Conservation (phyloP, 2,113 vertebrate species). For the Chiloscyllium plagiosum region DNA sequence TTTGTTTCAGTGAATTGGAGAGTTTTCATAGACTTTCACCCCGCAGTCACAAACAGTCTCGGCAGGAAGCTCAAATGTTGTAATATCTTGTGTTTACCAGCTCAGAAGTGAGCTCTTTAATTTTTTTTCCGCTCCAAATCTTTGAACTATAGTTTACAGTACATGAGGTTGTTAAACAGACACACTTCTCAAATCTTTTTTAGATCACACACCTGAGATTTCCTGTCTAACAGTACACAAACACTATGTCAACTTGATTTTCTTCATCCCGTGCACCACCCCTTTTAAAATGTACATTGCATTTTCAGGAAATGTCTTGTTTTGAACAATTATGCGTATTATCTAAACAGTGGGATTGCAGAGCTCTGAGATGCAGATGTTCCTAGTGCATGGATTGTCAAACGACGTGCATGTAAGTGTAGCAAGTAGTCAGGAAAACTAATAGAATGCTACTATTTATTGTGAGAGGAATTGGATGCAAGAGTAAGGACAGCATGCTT, state of each 20-base stretch:
- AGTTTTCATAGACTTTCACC: not conserved
- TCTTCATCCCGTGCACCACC: not conserved
- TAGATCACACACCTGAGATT: not conserved
- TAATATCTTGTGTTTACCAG: not conserved
- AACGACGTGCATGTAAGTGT: too few species aligned
- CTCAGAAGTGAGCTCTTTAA: not conserved
- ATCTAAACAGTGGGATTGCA: too few species aligned
- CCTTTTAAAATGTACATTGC: not conserved
- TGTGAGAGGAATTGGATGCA: too few species aligned
- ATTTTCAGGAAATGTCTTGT: not conserved
- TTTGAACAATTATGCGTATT: not conserved
- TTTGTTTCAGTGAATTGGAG: not conserved
- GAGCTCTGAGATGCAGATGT: too few species aligned
- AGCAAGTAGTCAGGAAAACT: too few species aligned
- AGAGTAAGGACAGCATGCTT: too few species aligned
- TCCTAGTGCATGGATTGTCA: too few species aligned
- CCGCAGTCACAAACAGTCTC: not conserved
- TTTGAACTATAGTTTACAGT: not conserved
- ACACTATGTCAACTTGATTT: not conserved
- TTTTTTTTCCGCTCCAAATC: not conserved
- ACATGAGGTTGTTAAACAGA: not conserved
- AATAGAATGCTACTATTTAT: too few species aligned
- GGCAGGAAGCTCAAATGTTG: not conserved
- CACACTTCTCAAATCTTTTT: not conserved
- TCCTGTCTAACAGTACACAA: not conserved